Base-by-base conservation (phyloP, 2,888 invertebrate genomes). In the Xanthia icteritia region DNA sequence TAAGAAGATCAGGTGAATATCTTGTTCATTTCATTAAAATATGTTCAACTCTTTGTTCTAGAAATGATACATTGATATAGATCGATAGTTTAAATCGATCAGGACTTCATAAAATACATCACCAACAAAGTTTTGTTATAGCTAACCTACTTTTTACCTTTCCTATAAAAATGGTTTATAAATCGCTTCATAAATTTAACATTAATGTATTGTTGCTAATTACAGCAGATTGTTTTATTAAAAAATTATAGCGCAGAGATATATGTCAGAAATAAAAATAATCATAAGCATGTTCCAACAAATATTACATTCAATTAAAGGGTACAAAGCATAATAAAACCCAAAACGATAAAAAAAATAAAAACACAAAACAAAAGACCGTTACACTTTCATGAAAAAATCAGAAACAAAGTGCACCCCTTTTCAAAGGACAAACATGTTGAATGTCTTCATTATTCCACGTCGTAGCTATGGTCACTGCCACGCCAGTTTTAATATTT, bases 401-500 rank as follows among this genome's bases (percentile, higher is more conserved):
- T 70, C 79, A 79, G 81, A 78, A 82, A 85, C 85, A 85, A 73
- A 74, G 56, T 80, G 80, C 77, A 88, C 82, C 87, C 83, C 84
- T 91, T 89, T 87, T 77, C 70, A 81, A 74, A 83, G 70, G 77
- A 81, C 85, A 86, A 87, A 81, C 79, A 82, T 87, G 88, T 86
- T 81, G 79, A 87, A 88, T 89, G 86, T 91, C 91, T 94, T 92
- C 92, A 93, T 93, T 94, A 94, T 92, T 92, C 89, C 77, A 83
- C 83, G 79, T 86, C 88, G 88, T 72, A 82, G 75, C 86, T 80
- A 91, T 92, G 94, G 93, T 92, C 93, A 93, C 91, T 90, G 76
- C 77, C 79, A 90, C 89, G 86, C 91, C 93, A 93, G 94, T 94
- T 95, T 95, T 94, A 95, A 95, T 95, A 95, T 95, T 94, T 92